Evolutionary conservation across 2,797 vertebrate species (phyloP).

Genomic region (Loris lydekkerianus): DNA sequence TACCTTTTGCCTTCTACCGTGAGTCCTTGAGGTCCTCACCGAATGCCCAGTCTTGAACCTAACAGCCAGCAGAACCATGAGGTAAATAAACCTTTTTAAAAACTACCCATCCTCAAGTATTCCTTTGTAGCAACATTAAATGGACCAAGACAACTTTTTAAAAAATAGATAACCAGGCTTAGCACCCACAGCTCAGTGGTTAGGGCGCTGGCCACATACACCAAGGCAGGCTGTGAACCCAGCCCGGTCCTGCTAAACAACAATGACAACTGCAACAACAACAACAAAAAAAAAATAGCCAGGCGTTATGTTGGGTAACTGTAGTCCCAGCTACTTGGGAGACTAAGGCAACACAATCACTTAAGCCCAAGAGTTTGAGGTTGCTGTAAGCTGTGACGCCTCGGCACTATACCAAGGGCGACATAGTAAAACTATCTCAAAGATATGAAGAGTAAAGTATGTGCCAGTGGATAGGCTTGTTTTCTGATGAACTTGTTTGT

Average conservation of each 20-base stretch:
- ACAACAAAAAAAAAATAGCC: no score
- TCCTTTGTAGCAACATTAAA: background rate
- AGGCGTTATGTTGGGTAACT: no score
- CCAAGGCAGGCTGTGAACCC: no score
- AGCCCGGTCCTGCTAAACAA: no score
- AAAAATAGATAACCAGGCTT: background rate
- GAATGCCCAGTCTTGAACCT: background rate
- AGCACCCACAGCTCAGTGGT: no score
- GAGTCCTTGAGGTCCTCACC: background rate
- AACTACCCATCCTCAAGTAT: background rate
- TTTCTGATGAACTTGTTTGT: slow-evolving; percentile 63
- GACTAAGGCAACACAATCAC: no score
- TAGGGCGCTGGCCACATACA: no score
- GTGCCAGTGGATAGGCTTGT: slow-evolving; percentile 27
- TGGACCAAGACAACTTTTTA: background rate
- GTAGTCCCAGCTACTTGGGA: no score
- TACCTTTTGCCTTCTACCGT: background rate
- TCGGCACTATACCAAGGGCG: no score
- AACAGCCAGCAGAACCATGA: background rate
- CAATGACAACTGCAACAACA: no score
- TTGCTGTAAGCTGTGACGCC: no score
- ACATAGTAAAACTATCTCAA: background rate
- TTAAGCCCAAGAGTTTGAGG: no score
- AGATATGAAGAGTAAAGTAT: slow-evolving; percentile 54
- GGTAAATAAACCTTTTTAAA: background rate